Percentiles rank a stretch among this genome's conserved stretches.
Conservation (phyloP, 2,888 invertebrate species). For the Monoplex corrugatus region DNA sequence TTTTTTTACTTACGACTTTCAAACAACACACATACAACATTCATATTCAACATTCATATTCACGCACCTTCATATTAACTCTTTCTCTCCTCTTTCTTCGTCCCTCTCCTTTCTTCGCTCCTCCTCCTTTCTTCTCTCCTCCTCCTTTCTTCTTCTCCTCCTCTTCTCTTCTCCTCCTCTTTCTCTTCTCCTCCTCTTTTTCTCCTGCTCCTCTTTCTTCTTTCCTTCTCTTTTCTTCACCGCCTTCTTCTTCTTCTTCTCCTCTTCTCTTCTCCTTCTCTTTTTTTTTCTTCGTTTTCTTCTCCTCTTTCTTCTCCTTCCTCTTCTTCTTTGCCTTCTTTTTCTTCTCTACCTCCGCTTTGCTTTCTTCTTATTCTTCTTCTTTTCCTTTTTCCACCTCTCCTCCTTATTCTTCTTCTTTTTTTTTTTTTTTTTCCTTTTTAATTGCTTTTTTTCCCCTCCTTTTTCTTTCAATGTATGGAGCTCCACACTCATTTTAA, state of each 20-base stretch:
- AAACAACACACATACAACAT: too few relatives aligned
- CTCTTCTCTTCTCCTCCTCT: too few relatives aligned
- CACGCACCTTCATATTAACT: too few relatives aligned
- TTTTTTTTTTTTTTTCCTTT: background rate
- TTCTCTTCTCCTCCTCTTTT: background rate
- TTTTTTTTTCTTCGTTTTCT: background rate
- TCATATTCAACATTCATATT: too few relatives aligned
- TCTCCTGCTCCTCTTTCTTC: background rate
- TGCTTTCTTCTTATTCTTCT: background rate
- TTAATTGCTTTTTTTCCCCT: background rate
- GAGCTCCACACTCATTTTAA: too few relatives aligned
- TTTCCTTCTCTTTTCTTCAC: background rate
- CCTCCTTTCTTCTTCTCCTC: too few relatives aligned
- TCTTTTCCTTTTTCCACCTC: background rate
- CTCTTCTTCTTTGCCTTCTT: background rate
- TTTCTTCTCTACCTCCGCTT: background rate
- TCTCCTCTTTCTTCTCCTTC: background rate
- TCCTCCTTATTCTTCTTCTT: background rate
- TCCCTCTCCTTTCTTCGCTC: too few relatives aligned
- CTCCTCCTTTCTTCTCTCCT: too few relatives aligned
- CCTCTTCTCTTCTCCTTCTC: constrained; percentile 7
- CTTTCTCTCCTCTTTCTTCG: too few relatives aligned
- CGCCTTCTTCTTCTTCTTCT: background rate
- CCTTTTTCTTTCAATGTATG: background rate
- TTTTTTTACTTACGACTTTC: too few relatives aligned